Percentiles rank a stretch among this genome's conserved stretches.
These are phyloP conservation scores for Tursiops truncatus DNA, from an alignment of 2,113 vertebrate species.

Conservation along the genomic window DNA sequence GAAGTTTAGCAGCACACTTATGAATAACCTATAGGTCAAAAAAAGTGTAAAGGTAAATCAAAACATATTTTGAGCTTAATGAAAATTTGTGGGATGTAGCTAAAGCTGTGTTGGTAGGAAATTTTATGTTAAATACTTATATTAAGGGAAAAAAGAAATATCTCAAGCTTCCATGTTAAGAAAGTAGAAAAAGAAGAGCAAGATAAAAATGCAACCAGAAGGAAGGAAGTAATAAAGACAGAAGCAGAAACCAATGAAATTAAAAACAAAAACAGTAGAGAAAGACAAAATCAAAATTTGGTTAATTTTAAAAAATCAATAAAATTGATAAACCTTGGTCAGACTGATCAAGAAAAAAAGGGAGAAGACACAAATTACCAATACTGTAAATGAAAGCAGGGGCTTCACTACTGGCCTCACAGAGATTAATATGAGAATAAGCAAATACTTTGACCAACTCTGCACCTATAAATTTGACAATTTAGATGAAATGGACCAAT, in stretches of 20 bases:
- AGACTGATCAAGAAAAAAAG: background rate
- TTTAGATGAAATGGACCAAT: background rate
- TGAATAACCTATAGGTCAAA: background rate
- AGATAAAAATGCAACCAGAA: background rate
- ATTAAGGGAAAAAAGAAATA: background rate
- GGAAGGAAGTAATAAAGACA: background rate
- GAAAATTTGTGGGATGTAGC: background rate
- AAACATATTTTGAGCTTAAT: background rate
- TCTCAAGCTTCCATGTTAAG: background rate
- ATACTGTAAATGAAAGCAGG: background rate
- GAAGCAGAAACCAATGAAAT: background rate
- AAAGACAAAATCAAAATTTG: background rate
- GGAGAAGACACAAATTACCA: background rate
- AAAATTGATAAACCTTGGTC: background rate
- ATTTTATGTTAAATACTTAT: background rate
- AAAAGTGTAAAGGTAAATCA: background rate
- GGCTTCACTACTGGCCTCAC: background rate
- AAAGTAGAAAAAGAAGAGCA: background rate
- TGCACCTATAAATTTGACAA: background rate
- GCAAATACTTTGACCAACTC: background rate
- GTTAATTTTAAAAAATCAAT: background rate
- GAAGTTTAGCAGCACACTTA: background rate
- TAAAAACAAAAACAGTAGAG: background rate
- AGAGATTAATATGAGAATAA: background rate
- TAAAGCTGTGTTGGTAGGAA: background rate